Percentiles rank a stretch among this genome's conserved stretches.
Evolutionary conservation across 2,888 invertebrate species (phyloP).

Genomic region (Eutolmus rufibarbis): DNA sequence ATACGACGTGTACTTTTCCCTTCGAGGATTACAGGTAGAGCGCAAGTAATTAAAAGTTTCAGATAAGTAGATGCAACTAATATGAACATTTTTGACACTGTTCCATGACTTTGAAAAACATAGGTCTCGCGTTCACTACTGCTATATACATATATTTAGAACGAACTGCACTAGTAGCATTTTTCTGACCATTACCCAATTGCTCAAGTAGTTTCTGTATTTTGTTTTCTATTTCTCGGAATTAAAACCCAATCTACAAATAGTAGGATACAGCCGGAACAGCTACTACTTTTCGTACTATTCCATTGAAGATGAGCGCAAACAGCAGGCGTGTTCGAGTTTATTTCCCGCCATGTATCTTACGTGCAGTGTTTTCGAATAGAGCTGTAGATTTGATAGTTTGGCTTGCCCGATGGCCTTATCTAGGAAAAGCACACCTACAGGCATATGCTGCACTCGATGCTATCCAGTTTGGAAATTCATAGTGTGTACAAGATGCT

Average conservation of each 20-base stretch:
- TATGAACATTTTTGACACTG: conserved; percentile 32
- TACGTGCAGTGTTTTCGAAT: background rate
- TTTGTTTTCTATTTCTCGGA: too few species aligned
- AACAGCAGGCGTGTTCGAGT: background rate
- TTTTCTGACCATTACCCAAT: too few species aligned
- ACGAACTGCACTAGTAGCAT: background rate
- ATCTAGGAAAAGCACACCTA: background rate
- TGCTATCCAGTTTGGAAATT: background rate
- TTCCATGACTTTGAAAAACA: background rate
- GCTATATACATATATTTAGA: background rate
- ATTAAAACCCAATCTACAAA: too few species aligned
- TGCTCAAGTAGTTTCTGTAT: too few species aligned
- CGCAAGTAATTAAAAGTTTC: conserved; percentile 45
- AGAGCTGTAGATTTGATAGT: background rate
- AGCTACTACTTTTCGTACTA: background rate
- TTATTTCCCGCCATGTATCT: background rate
- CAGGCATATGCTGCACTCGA: background rate
- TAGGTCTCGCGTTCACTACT: background rate
- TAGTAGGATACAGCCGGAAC: background rate
- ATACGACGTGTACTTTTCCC: conserved; percentile 8
- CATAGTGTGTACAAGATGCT: background rate
- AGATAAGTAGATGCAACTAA: conserved; percentile 40
- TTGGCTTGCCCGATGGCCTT: background rate
- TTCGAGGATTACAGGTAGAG: conserved; percentile 35
- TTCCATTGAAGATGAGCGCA: background rate